These are phyloP conservation scores for Larimichthys crocea DNA, from an alignment of 2,113 vertebrate species.

Conservation along the genomic window DNA sequence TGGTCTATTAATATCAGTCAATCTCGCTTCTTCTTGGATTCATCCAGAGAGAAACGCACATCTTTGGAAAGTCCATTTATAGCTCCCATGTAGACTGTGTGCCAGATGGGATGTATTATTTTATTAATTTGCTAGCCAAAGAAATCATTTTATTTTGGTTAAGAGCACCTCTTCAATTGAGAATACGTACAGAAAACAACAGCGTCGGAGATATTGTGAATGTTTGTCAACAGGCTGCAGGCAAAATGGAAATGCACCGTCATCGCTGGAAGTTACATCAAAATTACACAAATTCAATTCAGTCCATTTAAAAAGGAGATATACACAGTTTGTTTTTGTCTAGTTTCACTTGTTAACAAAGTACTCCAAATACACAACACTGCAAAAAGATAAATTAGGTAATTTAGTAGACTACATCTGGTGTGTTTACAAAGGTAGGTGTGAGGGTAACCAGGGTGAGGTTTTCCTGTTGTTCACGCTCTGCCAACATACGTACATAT, in stretches of 20 bases:
- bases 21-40: conserved; percentile 28
- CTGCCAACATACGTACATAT: not conserved
- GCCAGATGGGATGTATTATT: not conserved
- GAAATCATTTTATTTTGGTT: not conserved
- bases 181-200: not conserved
- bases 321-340: not conserved
- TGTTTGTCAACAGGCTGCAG: not conserved
- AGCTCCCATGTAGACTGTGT: conserved; percentile 11
- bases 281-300: not conserved
- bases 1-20: conserved; percentile 57
- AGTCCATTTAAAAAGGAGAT: too few relatives aligned
- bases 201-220: too few relatives aligned
- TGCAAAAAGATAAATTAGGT: not conserved
- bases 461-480: not conserved
- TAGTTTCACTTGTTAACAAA: not conserved
- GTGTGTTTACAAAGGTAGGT: not conserved
- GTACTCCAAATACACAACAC: not conserved
- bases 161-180: not conserved
- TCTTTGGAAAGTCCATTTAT: conserved; percentile 29
- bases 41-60: conserved; percentile 19
- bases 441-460: too few relatives aligned
- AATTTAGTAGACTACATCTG: not conserved
- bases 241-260: not conserved
- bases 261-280: not conserved
- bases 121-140: conserved; percentile 15